Evolutionary conservation across 2,888 invertebrate species (phyloP).

Genomic region (Trachelus tabidus): DNA sequence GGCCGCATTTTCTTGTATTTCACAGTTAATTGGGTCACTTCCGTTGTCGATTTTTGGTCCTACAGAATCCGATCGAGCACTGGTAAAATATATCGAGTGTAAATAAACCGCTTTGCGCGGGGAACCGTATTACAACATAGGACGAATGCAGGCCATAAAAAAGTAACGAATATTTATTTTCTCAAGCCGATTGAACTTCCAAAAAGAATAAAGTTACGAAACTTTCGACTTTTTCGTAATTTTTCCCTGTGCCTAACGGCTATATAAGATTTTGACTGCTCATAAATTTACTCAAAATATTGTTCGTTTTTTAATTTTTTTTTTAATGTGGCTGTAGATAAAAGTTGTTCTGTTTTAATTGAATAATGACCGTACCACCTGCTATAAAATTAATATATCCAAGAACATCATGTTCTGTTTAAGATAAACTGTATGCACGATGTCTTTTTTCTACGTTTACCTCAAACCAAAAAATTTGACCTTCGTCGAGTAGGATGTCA

Average conservation of each 20-base stretch:
- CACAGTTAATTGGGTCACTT: slow-evolving; percentile 61
- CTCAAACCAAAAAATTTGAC: slow-evolving; percentile 40
- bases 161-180: neutral
- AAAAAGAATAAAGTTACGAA: neutral
- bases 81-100: slow-evolving; percentile 16
- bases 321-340: neutral
- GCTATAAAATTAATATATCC: neutral
- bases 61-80: neutral
- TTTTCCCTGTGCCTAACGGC: neutral
- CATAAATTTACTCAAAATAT: neutral
- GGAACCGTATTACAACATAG: neutral
- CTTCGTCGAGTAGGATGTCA: slow-evolving; percentile 39
- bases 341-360: neutral
- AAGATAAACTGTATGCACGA: neutral
- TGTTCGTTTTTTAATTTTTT: neutral
- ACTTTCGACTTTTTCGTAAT: neutral
- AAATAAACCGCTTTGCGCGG: slow-evolving; percentile 26
- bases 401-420: neutral
- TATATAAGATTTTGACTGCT: neutral
- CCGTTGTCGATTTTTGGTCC: slow-evolving; percentile 44
- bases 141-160: neutral
- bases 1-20: slow-evolving; percentile 62
- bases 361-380: neutral
- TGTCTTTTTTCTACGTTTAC: neutral
- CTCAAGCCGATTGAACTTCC: neutral